Evolutionary conservation across 2,113 vertebrate genomes (phyloP), one percentile per base, ranked within the genome.

Genomic region (Hyla sarda): DNA sequence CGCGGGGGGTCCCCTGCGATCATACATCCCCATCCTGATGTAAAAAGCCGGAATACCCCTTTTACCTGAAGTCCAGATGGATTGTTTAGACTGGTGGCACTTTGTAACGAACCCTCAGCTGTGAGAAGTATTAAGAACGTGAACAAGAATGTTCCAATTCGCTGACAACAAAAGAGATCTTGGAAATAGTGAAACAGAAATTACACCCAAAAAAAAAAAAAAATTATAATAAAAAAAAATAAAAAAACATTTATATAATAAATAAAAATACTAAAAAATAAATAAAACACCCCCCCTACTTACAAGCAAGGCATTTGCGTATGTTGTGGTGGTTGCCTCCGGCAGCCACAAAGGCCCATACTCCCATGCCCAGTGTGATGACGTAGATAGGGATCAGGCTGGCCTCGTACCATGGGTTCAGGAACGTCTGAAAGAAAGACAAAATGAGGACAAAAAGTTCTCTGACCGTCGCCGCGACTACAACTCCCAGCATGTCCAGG

Each of bases 291-390:
- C 41, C 84, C 79, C 87, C 87, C 83, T 90, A 88, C 95, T 94
- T 93, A 95, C 95, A 94, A 75, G 91, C 92, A 75, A 95, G 90
- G 91, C 94, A 94, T 90, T 91, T 90, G 87, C 92, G 91, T 88
- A 95, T 4, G 73, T 90, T 94, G 87, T 1, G 89, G 82, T 93
- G 75, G 89, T 93, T 95, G 47, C 94, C 94, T 0, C 95, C 95
- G 0, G 94, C 94, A 0, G 91, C 94, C 91, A 90, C 0, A 58
- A 95, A 95, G 50, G 94, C 93, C 94, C 94, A 95, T 50, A 92
- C 86, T 23, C 92, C 94, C 10, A 89, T 95, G 89, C 88, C 89
- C 21, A 95, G 14, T 0, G 91, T 93, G 85, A 95, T 90, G 88
- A 92, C 80, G 86, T 94, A 92, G 88, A 95, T 93, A 72, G 93